Percentiles rank a stretch among this genome's conserved stretches.
Conservation (phyloP, 2,113 vertebrate species). For the Hypanus sabinus region DNA sequence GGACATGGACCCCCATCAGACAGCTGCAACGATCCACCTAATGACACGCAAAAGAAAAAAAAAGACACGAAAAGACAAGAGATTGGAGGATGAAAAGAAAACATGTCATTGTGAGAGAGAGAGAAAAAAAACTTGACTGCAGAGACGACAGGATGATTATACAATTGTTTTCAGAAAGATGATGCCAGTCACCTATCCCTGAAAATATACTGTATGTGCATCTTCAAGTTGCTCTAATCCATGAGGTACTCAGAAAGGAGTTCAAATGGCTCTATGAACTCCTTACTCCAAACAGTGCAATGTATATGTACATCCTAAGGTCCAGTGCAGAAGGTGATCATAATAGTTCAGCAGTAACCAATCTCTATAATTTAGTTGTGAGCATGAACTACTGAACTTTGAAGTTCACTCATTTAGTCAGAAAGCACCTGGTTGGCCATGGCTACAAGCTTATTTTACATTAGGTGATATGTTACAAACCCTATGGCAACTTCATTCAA, state of each 20-base stretch:
- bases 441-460: neutral
- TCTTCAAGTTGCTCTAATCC: neutral
- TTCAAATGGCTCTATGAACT: neutral
- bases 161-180: neutral
- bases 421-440: neutral
- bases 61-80: constrained; percentile 43
- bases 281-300: neutral
- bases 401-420: neutral
- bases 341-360: neutral
- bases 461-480: neutral
- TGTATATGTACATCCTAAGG: neutral
- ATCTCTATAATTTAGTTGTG: neutral
- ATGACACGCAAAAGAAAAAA: constrained; percentile 47
- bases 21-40: constrained; percentile 53
- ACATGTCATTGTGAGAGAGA: neutral
- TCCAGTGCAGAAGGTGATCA: neutral
- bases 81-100: neutral
- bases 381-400: neutral
- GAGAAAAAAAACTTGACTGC: neutral
- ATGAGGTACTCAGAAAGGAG: neutral
- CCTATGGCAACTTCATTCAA: neutral
- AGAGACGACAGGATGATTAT: neutral
- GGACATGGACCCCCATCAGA: constrained; percentile 62
- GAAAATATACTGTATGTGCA: neutral
- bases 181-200: neutral